Evolutionary conservation across 2,888 invertebrate species (phyloP), one percentile per base, ranked within the genome.

Genomic region (Drosophila eohydei): DNA sequence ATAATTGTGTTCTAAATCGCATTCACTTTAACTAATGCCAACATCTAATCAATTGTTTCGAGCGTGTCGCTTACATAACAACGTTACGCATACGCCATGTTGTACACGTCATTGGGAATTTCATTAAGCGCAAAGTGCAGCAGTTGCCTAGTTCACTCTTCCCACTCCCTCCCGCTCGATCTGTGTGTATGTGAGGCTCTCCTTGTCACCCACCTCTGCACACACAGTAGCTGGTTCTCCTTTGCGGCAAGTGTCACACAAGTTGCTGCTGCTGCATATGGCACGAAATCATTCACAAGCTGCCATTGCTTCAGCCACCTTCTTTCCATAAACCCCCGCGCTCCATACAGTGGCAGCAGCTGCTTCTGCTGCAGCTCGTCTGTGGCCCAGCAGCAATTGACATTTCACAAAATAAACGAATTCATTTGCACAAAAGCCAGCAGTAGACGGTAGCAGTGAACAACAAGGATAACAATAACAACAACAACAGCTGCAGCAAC

Each of bases 371-470:
- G 46, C 51, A 51, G 66, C 34, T 60, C 58, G 40, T 36, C 65
- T 66, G 74, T 65, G 58, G 71, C 74, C 67, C 83, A 74, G 72
- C 62, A 81, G 79, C 85, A 87, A 88, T 84, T 89, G 90, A 86
- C 89, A 89, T 86, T 86, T 89, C 82, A 85, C 86, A 88, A 82
- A 86, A 89, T 86, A 86, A 86, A 86, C 86, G 90, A 85, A 86
- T 84, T 89, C 88, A 88, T 89, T 86, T 89, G 78, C 84, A 87
- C 80, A 82, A 89, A 84, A 81, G 86, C 65, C 75, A 71, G 64
- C 75, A 66, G 60, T 54, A 56, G 78, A 48, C 71, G 51, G 52
- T 66, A 46, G 43, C 41, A 32, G 34, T 12, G 58, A 51, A 48
- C 58, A 69, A 48, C 62, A 58, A 57, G 57, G 44, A 69, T 59